Conservation (phyloP, 2,113 vertebrate genomes). For the Gasterosteus nipponicus region DNA sequence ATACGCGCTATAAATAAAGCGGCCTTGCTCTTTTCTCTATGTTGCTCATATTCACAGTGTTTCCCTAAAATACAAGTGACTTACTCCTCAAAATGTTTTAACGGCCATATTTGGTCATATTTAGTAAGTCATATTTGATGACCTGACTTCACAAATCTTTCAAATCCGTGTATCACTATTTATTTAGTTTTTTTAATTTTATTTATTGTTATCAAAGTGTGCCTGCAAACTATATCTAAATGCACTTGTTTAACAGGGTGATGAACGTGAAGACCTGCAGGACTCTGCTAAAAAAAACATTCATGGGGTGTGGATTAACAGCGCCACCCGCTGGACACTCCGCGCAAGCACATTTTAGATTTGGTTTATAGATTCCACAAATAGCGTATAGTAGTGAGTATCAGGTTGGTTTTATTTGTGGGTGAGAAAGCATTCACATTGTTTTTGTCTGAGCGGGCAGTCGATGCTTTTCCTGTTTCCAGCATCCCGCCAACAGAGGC, state of each 20-base stretch:
- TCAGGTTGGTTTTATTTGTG: background rate
- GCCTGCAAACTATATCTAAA: background rate
- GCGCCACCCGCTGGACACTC: conserved; percentile 33
- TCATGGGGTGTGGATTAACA: background rate
- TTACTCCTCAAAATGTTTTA: background rate
- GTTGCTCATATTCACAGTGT: background rate
- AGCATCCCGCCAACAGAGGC: background rate
- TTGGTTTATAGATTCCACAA: background rate
- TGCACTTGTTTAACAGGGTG: background rate
- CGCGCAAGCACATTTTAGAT: background rate
- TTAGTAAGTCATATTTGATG: background rate
- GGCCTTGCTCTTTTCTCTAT: background rate
- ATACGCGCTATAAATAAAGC: background rate
- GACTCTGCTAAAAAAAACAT: background rate
- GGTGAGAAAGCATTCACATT: background rate
- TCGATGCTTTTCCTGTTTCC: background rate
- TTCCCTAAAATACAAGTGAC: background rate
- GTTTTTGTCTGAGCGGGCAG: background rate
- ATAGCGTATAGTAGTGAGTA: background rate
- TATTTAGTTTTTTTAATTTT: background rate
- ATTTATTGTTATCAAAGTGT: background rate
- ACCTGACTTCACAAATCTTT: background rate
- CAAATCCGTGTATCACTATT: background rate
- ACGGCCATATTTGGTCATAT: background rate
- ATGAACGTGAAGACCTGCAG: background rate